Base-by-base conservation (phyloP, 1,140 invertebrate species). In the Drosophila littoralis region DNA sequence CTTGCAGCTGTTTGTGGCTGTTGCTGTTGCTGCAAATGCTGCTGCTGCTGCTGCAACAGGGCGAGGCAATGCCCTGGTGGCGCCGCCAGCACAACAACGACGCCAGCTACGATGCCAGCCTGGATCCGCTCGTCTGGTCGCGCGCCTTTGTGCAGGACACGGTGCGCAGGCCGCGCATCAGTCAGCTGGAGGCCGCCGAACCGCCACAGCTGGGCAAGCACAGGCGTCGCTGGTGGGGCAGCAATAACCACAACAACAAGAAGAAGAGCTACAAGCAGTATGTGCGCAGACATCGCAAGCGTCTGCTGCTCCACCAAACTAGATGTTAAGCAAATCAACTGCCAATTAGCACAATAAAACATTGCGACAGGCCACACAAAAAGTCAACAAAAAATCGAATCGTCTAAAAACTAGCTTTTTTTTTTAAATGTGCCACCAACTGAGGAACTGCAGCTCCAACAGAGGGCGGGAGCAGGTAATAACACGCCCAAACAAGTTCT, bases 61-160 rank as follows among this genome's bases (percentile, higher is more conserved):
- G 63, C 10, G 40, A 66, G 6, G 58, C 71, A 2, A 48, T 15
- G 36, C 76, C 84, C 12, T 74, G 78, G 82, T 88, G 85, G 90
- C 57, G 48, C 3, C 38, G 65, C 8, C 51, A n/a, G n/a, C n/a
- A 82, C 32, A 72, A 77, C 35, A 54, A 82, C 28, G 74, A 77
- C 35, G 75, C 46, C 4, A 65, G 57, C 51, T 82, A 91, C 10
- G 86, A 91, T 75, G 75, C 90, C 51, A 91, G 86, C 32, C 45
- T 91, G 55, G 90, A 91, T 76, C 90, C 90, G 0, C 38, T 91
- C 10, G 83, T 61, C 40, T 91, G 83, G 90, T 91, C 90, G 8
- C 68, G 72, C 7, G 72, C 77, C 1, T 91, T 91, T 58, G 90
- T 85, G 6, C 81, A 80, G 61, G 90, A 91, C 22, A 61, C 68